Percentiles rank a stretch among this genome's conserved stretches.
These are phyloP conservation scores for Coronaproctus castanopsis DNA, from an alignment of 2,888 invertebrate genomes.

Conservation along the genomic window DNA sequence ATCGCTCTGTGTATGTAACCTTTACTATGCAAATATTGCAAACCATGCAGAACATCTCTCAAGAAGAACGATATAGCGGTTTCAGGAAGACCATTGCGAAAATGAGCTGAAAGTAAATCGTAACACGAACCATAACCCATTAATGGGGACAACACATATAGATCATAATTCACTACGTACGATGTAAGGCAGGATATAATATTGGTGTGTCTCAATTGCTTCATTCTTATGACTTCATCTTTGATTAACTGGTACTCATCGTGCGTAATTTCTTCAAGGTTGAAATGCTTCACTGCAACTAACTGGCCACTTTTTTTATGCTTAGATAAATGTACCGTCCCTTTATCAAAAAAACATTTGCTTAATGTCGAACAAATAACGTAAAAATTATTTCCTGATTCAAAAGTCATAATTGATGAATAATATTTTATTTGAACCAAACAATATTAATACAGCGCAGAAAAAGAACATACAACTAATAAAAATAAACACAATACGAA, in stretches of 20 bases:
- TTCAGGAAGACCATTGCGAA: conserved; percentile 58
- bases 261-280: conserved; percentile 39
- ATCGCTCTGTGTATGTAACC: conserved; percentile 71
- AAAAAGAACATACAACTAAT: too few species aligned
- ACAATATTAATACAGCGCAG: too few species aligned
- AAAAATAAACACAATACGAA: too few species aligned
- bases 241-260: conserved; percentile 28
- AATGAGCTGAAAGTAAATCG: conserved; percentile 53
- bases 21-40: conserved; percentile 66
- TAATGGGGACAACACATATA: conserved; percentile 60
- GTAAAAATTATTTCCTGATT: conserved; percentile 31
- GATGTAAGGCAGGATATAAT: conserved; percentile 52
- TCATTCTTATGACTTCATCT: conserved; percentile 57
- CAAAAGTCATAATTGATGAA: conserved; percentile 11
- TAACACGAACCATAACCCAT: conserved; percentile 70
- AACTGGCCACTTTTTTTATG: conserved; percentile 42
- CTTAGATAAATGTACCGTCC: conserved; percentile 47
- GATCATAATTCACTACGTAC: conserved; percentile 54
- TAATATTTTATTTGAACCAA: neutral
- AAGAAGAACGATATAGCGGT: conserved; percentile 57
- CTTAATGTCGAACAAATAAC: conserved; percentile 44
- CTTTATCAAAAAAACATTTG: conserved; percentile 46
- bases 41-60: conserved; percentile 52
- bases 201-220: conserved; percentile 58
- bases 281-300: conserved; percentile 54